A percentile compares a stretch with the other conserved stretches of the same genome.
These are phyloP conservation scores for Enchytraeus crypticus DNA, from an alignment of 2,888 invertebrate genomes.

Conservation along the genomic window DNA sequence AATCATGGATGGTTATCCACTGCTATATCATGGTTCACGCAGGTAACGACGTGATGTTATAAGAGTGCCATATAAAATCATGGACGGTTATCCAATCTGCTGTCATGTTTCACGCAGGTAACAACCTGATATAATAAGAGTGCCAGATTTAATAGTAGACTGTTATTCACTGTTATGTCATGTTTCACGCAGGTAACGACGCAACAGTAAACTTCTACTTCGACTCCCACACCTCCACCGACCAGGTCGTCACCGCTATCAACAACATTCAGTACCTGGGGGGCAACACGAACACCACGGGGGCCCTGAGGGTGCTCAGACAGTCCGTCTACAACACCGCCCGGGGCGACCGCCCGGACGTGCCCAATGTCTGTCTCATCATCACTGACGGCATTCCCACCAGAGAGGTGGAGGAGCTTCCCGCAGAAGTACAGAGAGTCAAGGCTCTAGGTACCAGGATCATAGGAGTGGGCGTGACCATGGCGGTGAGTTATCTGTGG, in stretches of 20 bases:
- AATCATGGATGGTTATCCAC: no score
- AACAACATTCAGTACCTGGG: not conserved
- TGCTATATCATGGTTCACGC: no score
- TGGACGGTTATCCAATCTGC: no score
- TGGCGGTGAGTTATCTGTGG: not conserved
- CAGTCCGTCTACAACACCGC: not conserved
- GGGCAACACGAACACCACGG: conserved; percentile 19
- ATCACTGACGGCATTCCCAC: conserved; percentile 5
- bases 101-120: no score
- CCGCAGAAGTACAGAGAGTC: not conserved
- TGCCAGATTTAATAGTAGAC: no score
- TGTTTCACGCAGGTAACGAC: not conserved
- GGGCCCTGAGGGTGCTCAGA: conserved; percentile 9
- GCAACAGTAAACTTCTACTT: not conserved
- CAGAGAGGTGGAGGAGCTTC: not conserved
- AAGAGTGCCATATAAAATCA: no score
- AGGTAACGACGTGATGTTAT: no score
- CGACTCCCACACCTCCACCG: not conserved
- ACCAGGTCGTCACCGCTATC: not conserved
- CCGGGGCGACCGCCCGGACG: not conserved
- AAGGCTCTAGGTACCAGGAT: not conserved
- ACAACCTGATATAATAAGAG: no score
- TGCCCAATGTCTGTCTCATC: not conserved
- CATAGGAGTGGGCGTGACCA: conserved; percentile 2
- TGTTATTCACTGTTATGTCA: no score